Evolutionary conservation across 2,113 vertebrate species (phyloP).

Genomic region (Psilopsiagon aymara): DNA sequence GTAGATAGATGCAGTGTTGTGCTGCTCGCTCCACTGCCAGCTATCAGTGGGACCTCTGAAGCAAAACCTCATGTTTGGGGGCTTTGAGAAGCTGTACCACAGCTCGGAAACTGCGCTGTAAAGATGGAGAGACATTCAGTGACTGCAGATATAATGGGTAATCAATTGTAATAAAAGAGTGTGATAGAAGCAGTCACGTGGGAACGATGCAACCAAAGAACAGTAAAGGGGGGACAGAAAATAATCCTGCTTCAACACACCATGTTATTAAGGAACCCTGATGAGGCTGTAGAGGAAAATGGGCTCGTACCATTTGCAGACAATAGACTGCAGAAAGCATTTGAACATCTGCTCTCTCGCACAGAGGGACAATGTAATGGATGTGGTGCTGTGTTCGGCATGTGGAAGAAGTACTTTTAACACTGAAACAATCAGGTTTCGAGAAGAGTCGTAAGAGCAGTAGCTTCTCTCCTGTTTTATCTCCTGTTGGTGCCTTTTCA

Average conservation of each 20-base stretch:
- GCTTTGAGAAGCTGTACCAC: background rate
- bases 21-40: background rate
- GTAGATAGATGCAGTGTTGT: background rate
- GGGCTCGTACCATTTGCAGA: background rate
- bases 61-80: background rate
- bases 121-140: background rate
- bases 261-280: background rate
- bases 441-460: background rate
- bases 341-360: background rate
- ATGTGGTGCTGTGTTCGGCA: background rate
- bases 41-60: background rate
- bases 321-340: conserved; percentile 17
- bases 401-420: background rate
- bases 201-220: background rate
- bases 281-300: background rate
- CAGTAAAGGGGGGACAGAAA: background rate
- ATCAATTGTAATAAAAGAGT: background rate
- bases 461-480: background rate
- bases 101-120: background rate
- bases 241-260: background rate
- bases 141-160: background rate
- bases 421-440: background rate
- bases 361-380: background rate
- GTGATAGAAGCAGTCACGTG: background rate
- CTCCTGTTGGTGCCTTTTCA: background rate